These are phyloP conservation scores for Pangasius krempfi DNA, from an alignment of 2,797 vertebrate genomes.

Conservation along the genomic window DNA sequence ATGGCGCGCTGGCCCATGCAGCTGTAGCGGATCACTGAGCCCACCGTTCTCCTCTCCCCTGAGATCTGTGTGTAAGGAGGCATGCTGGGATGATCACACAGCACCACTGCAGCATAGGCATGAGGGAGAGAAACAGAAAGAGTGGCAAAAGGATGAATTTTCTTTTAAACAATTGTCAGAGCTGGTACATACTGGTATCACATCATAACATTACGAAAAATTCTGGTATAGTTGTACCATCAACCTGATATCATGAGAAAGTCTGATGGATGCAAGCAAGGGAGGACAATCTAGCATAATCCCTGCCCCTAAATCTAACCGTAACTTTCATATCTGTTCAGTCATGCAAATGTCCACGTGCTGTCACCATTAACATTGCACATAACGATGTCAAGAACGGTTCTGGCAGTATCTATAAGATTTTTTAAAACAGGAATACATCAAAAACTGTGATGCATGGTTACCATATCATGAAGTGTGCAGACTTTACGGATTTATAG, in stretches of 20 bases:
- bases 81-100: slow-evolving; percentile 90
- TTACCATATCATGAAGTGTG: not conserved
- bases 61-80: slow-evolving; percentile 90
- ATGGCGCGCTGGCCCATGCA: slow-evolving; percentile 84
- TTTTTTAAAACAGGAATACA: not conserved
- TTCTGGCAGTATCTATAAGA: not conserved
- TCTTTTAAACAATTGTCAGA: not conserved
- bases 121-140: not conserved
- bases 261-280: not conserved
- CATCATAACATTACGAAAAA: not conserved
- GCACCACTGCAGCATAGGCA: slow-evolving; percentile 81
- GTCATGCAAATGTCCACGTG: not conserved
- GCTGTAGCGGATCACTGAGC: slow-evolving; percentile 90
- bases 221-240: not conserved
- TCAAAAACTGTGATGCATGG: not conserved
- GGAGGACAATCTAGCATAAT: not conserved
- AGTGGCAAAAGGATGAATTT: not conserved
- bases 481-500: not conserved
- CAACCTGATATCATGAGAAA: not conserved
- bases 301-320: not conserved
- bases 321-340: not conserved
- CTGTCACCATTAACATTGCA: not conserved
- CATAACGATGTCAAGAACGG: not conserved
- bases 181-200: not conserved
- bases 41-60: slow-evolving; percentile 87